Evolutionary conservation across 2,113 vertebrate species (phyloP), one percentile per base, ranked within the genome.

Genomic region (Barbus barbus): DNA sequence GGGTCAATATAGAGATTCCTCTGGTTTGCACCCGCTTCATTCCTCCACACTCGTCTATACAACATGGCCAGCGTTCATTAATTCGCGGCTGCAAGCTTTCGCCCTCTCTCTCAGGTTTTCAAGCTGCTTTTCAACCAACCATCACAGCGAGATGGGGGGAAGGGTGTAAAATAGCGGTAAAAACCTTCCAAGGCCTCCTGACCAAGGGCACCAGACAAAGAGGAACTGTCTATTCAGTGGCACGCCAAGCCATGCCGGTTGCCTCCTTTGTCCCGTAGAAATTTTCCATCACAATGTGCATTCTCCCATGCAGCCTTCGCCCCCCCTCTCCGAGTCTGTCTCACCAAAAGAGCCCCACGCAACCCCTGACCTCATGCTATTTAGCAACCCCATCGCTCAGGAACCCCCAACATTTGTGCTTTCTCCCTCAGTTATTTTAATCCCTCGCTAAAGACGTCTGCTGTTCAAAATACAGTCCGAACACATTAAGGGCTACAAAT

Each of bases 211-310:
- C 78, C 83, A 91, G 90, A 93, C 93, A 94, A 94, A 91, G 77
- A 72, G 38, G 78, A 89, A 87, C 91, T 94, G 92, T 93, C 92
- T 91, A 90, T 90, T 92, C 88, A 88, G 87, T 86, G 88, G 89
- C 90, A 90, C 82, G 86, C 91, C 90, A 92, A 91, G 93, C 90
- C 78, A 85, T 89, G 91, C 87, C 89, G 81, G 91, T 91, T 93
- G 92, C 91, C 90, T 91, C 87, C 72, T 93, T 93, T 94, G 90
- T 92, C 84, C 83, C 85, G 53, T 26, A 81, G 90, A 93, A 91
- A 89, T 85, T 93, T 93, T 93, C 90, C 93, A 94, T 94, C 91
- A 94, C 93, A 94, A 93, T 93, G 89, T 86, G 87, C 89, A 91
- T 93, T 94, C 92, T 93, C 87, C 86, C 41, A 87, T 89, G 90